Conservation (phyloP, 2,888 invertebrate species). For the Dioctria linearis region DNA sequence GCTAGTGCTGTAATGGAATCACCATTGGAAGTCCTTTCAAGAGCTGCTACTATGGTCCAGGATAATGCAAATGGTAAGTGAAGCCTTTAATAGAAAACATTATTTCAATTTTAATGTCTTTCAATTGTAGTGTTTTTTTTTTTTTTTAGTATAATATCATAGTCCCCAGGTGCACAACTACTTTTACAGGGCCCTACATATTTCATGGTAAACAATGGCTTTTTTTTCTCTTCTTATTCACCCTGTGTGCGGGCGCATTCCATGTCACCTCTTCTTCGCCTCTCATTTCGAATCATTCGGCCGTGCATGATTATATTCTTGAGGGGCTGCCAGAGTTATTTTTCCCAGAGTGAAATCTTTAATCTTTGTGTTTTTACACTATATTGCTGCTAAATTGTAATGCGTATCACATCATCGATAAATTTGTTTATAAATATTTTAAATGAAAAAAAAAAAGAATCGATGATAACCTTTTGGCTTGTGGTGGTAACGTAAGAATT, state of each 20-base stretch:
- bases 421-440: conserved; percentile 15
- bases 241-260: conserved; percentile 54
- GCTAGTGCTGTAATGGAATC: conserved; percentile 76
- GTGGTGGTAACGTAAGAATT: not conserved
- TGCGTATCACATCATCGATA: not conserved
- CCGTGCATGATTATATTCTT: conserved; percentile 41
- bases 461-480: not conserved
- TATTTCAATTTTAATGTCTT: not conserved
- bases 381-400: not conserved
- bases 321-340: conserved; percentile 34
- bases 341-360: no score
- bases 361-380: not conserved
- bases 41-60: conserved; percentile 92
- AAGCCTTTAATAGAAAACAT: not conserved
- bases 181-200: not conserved
- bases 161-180: not conserved
- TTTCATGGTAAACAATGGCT: conserved; percentile 41
- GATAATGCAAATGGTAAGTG: conserved; percentile 74
- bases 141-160: not conserved
- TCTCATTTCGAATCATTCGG: conserved; percentile 40
- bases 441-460: not conserved
- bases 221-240: conserved; percentile 1
- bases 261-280: conserved; percentile 34
- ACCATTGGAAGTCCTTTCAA: conserved; percentile 87
- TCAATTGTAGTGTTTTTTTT: not conserved